A percentile compares a stretch with the other conserved stretches of the same genome.
Evolutionary conservation across 2,797 vertebrate genomes (phyloP).

Genomic region (Gymnopithys bicolor): DNA sequence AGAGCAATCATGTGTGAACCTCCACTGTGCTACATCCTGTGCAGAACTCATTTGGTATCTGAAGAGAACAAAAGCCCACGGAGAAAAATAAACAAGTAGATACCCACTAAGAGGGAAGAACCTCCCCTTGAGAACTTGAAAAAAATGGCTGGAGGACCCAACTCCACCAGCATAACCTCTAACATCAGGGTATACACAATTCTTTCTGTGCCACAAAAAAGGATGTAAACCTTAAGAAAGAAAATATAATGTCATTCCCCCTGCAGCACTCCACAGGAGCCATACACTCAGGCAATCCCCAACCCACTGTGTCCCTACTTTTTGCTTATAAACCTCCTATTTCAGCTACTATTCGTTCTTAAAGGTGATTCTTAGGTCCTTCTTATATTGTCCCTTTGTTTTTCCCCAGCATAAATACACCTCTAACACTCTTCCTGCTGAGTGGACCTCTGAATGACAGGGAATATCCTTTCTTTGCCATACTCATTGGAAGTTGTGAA

Average conservation of each 20-base stretch:
- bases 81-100: neutral
- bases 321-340: neutral
- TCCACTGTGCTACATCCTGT: neutral
- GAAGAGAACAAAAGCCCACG: neutral
- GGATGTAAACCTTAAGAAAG: neutral
- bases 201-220: neutral
- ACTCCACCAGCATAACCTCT: neutral
- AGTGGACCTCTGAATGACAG: neutral
- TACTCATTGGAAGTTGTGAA: neutral
- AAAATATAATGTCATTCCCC: neutral
- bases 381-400: neutral
- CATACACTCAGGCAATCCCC: neutral
- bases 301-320: neutral
- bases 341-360: neutral
- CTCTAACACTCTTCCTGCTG: neutral
- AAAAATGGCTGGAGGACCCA: neutral
- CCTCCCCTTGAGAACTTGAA: neutral
- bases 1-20: neutral
- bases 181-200: fast-evolving
- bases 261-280: neutral
- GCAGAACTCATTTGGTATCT: neutral
- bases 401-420: neutral
- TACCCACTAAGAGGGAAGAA: neutral
- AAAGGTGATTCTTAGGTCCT: neutral
- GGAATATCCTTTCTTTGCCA: neutral